Evolutionary conservation across 2,113 vertebrate genomes (phyloP), one percentile per base, ranked within the genome.

Genomic region (Zapornia atra): DNA sequence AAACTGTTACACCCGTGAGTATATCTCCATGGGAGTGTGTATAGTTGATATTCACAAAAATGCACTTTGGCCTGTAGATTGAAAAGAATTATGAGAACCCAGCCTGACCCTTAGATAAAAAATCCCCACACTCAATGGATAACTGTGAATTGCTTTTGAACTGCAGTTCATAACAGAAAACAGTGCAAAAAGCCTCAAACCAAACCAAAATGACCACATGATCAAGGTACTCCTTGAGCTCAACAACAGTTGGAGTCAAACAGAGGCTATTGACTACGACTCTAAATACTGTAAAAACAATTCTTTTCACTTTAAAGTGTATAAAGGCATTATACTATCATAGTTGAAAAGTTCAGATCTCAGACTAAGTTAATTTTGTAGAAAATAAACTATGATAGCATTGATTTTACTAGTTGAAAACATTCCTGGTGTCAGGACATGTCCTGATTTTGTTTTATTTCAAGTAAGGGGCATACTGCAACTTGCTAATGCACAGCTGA

Each of bases 11-110:
- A 48, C 6, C 11, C 42, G 4, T 29, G 10, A 1, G 0, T 73
- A 50, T 3, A 38, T 2, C 8, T 50, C 6, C 8, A 38, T 0
- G 1, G 13, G 12, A 44, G 1, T 6, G 1, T 20, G 5, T 36
- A 57, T 10, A 6, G 19, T 6, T 79, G 42, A 44, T 83, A 25
- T 17, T n/a, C 70, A 38, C 34, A 72, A 59, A 73, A 9, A 24
- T 72, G 53, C 16, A 63, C 24, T 76, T 76, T 34, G 15, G 29
- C n/a, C 48, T 75, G 56, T 48, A 80, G 24, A 82, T 75, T 51
- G 4, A 15, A 34, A 61, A 57, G 38, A 57, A 63, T 44, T 53
- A 5, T 19, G 59, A 86, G 33, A 53, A 80, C 7, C 4, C 56
- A 60, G 15, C 1, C 48, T 66, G 26, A 57, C 19, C 4, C 2